phyloP scores from a whole-genome alignment of 1,140 invertebrate species.

The Cydia amplana region DNA sequence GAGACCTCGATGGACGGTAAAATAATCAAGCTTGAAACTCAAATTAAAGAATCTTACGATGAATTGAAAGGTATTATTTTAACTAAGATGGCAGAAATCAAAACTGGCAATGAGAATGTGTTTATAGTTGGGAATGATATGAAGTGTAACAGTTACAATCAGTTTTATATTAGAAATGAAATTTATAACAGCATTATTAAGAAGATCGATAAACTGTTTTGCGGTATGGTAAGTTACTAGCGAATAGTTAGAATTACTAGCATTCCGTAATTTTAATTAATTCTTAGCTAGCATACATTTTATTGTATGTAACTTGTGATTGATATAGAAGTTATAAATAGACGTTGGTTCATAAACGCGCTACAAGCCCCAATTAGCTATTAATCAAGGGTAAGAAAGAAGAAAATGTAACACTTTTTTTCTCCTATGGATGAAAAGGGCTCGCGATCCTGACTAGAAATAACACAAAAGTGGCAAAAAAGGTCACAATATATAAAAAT shows the following conservation, averaged over 20 bases:
- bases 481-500: too few species aligned
- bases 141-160: slow-evolving; percentile 59
- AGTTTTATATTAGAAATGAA: slow-evolving; percentile 60
- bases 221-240: slow-evolving; percentile 63
- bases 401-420: too few species aligned
- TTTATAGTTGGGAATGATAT: slow-evolving; percentile 64
- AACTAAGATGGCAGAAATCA: slow-evolving; percentile 56
- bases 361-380: too few species aligned
- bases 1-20: slow-evolving; percentile 63
- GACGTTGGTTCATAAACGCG: too few species aligned
- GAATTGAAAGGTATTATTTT: slow-evolving; percentile 56
- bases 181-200: slow-evolving; percentile 71
- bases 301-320: too few species aligned
- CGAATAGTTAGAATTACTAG: not conserved
- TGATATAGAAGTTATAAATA: too few species aligned
- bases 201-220: slow-evolving; percentile 72
- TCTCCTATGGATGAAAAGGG: too few species aligned
- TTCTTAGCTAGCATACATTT: too few species aligned
- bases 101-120: slow-evolving; percentile 59
- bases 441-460: too few species aligned
- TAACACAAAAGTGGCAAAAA: too few species aligned
- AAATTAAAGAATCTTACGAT: slow-evolving; percentile 64
- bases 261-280: not conserved
- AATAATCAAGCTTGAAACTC: slow-evolving; percentile 63
- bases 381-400: too few species aligned